Percentiles rank a stretch among this genome's conserved stretches.
Conservation (phyloP, 2,888 invertebrate species). For the Zele albiditarsus region DNA sequence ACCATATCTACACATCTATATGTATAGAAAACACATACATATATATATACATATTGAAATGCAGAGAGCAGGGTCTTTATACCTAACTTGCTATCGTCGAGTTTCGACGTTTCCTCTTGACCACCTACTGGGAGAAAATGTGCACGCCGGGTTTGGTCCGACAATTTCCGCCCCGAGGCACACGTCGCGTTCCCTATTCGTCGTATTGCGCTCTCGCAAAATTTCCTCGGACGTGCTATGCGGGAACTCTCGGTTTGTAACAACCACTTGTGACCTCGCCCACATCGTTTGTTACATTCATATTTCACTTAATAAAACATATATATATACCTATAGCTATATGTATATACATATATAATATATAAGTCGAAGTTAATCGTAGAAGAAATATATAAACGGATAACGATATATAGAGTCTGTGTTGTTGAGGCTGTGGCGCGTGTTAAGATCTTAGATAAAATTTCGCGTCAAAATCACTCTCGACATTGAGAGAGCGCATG, state of each 20-base stretch:
- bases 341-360: not conserved
- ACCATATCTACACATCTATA: not conserved
- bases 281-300: conserved; percentile 29
- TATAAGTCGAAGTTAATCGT: conserved; percentile 18
- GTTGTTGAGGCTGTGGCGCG: not conserved
- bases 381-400: conserved; percentile 13
- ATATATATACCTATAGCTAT: not conserved
- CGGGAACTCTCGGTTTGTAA: not conserved
- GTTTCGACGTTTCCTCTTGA: conserved; percentile 46
- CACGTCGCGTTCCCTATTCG: conserved; percentile 9
- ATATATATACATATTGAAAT: not conserved
- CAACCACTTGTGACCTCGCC: conserved; percentile 29
- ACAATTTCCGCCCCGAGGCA: conserved; percentile 43
- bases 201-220: conserved; percentile 15
- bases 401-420: conserved; percentile 12
- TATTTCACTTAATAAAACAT: conserved; percentile 25
- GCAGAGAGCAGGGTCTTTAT: not conserved
- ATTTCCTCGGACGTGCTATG: not conserved
- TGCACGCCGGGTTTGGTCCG: conserved; percentile 20
- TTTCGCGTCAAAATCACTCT: conserved; percentile 9
- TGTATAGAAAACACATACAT: not conserved
- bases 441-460: conserved; percentile 35
- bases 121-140: conserved; percentile 59
- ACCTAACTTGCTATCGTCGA: conserved; percentile 33
- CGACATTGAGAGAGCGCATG: not conserved